Conservation (phyloP, 2,113 vertebrate species). For the Semnopithecus entellus region DNA sequence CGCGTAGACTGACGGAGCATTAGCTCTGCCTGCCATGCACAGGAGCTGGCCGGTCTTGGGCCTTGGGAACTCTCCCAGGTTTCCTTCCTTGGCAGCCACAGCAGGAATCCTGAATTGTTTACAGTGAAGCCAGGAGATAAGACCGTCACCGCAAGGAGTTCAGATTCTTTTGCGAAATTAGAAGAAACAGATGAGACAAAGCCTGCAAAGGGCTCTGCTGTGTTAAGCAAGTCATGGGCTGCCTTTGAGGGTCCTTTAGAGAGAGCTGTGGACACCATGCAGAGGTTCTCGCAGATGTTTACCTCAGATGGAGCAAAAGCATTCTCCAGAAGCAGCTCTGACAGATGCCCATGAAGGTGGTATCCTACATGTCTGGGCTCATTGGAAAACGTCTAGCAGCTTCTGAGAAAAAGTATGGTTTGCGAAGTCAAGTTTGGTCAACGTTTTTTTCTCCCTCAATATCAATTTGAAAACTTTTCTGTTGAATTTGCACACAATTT, state of each 20-base stretch:
- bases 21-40: not conserved
- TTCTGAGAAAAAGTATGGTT: not conserved
- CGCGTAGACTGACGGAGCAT: rapidly evolving
- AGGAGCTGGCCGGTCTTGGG: not conserved
- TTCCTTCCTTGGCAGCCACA: not conserved
- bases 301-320: not conserved
- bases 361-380: not conserved
- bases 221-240: not conserved
- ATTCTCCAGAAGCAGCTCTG: not conserved
- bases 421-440: not conserved
- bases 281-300: not conserved
- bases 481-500: not conserved
- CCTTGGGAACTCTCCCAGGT: not conserved
- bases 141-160: not conserved
- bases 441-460: not conserved
- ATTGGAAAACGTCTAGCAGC: not conserved
- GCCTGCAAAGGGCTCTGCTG: not conserved
- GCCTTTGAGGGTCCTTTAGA: not conserved
- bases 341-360: not conserved
- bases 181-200: not conserved
- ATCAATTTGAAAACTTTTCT: not conserved
- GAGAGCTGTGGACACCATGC: not conserved
- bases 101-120: not conserved
- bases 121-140: not conserved
- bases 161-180: not conserved